Evolutionary conservation across 2,113 vertebrate genomes (phyloP).

Genomic region (Antennarius striatus): DNA sequence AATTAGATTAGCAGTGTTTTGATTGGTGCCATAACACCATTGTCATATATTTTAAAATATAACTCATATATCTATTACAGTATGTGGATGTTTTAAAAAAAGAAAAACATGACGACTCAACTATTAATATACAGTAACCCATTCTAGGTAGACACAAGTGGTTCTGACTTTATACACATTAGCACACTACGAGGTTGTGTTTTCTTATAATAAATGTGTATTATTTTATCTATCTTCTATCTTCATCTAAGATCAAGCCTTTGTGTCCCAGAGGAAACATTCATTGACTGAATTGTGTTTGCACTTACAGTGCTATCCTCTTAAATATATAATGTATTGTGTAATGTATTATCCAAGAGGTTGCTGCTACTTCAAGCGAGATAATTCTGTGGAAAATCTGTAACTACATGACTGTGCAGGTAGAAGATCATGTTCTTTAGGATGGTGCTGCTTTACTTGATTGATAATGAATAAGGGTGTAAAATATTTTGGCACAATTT

Average conservation of each 20-base stretch:
- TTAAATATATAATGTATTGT: constrained; percentile 43
- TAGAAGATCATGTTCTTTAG: background rate
- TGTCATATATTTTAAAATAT: no score
- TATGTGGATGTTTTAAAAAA: background rate
- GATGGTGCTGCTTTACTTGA: background rate
- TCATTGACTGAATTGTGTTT: constrained; percentile 22
- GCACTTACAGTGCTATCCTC: background rate
- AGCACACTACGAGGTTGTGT: constrained; percentile 1
- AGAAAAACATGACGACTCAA: background rate
- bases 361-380: background rate
- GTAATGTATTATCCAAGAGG: constrained; percentile 22
- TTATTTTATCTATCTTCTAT: background rate
- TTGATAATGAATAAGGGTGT: background rate
- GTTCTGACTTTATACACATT: background rate
- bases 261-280: background rate
- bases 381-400: background rate
- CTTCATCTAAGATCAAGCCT: background rate
- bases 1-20: no score
- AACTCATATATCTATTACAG: no score
- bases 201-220: constrained; percentile 2
- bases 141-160: background rate
- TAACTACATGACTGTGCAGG: background rate
- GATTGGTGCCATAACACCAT: no score
- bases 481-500: no score
- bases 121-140: background rate